Evolutionary conservation across 2,113 vertebrate species (phyloP), one percentile per base, ranked within the genome.

Genomic region (Oryzias melastigma): DNA sequence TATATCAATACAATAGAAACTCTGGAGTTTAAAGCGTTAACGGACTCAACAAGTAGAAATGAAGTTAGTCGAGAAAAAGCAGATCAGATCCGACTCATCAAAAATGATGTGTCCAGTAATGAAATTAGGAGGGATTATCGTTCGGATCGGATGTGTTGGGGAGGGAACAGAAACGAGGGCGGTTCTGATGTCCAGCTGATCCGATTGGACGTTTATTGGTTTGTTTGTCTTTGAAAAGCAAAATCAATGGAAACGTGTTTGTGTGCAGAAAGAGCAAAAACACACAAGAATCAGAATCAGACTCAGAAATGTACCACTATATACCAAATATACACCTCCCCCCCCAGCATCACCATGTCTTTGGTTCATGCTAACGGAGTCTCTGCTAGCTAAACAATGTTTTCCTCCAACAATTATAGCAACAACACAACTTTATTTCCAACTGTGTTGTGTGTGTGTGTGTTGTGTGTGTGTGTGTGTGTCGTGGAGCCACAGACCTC

Each of bases 291-390:
- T 14, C 17, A 20, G 24, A n/a, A 15, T 40, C 18, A 19, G 7
- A 14, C 18, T 66, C 27, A 66, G 16, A 17, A 45, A 8, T 8
- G 62, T 77, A 45, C 65, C 61, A 55, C 68, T 47, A 42, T 62
- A 18, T 49, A 47, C 24, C 40, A 35, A 14, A 7, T 62, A 51
- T 53, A 35, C 50, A 17, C 22, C 20, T 44, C 41, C 14, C 5
- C 8, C 71, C 65, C 78, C 6, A 42, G 76, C 81, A 85, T 85
- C 83, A 85, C 75, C 81, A 77, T 85, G 74, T 68, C 72, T 71
- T 69, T 89, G 83, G 87, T 85, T 87, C 85, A 85, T 82, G 71
- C 73, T 84, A 83, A 85, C 86, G 81, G 75, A 42, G 78, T 81
- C 83, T 84, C 51, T 40, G 65, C 68, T 60, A 66, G 80, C 80